These are phyloP conservation scores for Cynopterus brachyotis DNA, from an alignment of 2,113 vertebrate genomes.

Conservation along the genomic window DNA sequence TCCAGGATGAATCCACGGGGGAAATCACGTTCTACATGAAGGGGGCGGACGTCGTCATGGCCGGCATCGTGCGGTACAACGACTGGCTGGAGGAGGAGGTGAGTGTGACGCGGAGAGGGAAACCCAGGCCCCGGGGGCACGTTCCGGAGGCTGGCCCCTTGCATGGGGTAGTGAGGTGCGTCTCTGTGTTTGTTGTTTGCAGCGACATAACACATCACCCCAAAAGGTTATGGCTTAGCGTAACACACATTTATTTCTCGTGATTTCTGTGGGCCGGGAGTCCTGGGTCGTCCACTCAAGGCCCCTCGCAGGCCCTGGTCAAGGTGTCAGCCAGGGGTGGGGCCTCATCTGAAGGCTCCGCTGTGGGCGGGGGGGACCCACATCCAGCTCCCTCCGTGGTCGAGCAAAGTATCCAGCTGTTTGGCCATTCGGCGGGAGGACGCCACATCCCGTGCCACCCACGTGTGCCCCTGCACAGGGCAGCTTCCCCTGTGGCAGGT, in stretches of 20 bases:
- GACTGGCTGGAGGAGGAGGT: slow-evolving; percentile 99
- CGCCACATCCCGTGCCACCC: accelerated
- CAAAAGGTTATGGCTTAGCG: not conserved
- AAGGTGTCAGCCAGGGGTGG: accelerated
- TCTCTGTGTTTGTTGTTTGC: accelerated
- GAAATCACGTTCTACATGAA: slow-evolving; percentile 99
- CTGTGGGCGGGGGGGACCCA: not conserved
- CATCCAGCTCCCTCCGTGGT: accelerated
- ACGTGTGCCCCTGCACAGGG: not conserved
- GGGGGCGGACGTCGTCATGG: slow-evolving; percentile 97
- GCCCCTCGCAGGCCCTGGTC: accelerated
- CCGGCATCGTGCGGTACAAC: slow-evolving; percentile 96
- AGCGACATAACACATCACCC: not conserved
- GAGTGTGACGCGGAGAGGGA: accelerated
- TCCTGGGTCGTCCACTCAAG: not conserved
- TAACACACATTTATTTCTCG: accelerated
- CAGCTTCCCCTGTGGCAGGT: accelerated
- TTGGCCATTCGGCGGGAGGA: not conserved
- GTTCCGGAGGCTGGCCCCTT: accelerated
- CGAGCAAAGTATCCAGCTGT: not conserved
- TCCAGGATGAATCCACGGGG: slow-evolving; percentile 94
- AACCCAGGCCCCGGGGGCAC: accelerated
- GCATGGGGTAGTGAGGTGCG: accelerated
- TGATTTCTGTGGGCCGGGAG: not conserved
- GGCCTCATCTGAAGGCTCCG: not conserved